Conservation (phyloP, 2,888 invertebrate species). For the Drosophila acutilabella region DNA sequence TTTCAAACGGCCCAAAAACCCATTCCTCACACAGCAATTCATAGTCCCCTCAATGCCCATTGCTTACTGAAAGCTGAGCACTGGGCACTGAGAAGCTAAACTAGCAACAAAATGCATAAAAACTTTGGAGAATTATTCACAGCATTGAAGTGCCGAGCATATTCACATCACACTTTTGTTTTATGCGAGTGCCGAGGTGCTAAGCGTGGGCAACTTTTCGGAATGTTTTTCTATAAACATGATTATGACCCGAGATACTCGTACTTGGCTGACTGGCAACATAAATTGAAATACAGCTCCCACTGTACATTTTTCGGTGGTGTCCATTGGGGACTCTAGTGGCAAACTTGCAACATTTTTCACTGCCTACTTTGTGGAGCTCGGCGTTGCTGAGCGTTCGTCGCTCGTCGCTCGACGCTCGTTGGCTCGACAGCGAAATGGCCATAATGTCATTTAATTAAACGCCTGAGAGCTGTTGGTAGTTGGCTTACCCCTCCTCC, state of each 20-base stretch:
- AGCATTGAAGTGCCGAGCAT: conserved; percentile 25
- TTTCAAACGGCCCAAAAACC: conserved; percentile 1
- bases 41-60: conserved; percentile 1
- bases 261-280: conserved; percentile 22
- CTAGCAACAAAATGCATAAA: conserved; percentile 22
- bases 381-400: neutral
- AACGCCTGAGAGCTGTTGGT: conserved; percentile 79
- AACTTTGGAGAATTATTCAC: conserved; percentile 12
- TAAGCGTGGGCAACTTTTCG: conserved; percentile 47
- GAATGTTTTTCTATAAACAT: conserved; percentile 50
- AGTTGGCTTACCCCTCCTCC: conserved; percentile 22
- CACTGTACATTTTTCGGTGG: conserved; percentile 61
- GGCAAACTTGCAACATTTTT: conserved; percentile 63
- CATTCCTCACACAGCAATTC: conserved; percentile 7
- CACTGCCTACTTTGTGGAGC: conserved; percentile 60
- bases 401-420: conserved; percentile 26
- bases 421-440: conserved; percentile 53
- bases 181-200: conserved; percentile 43
- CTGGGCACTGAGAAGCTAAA: conserved; percentile 14
- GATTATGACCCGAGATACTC: conserved; percentile 36
- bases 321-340: conserved; percentile 40
- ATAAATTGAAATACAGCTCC: conserved; percentile 77
- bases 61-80: neutral
- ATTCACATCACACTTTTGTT: conserved; percentile 32
- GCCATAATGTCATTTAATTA: conserved; percentile 82